A percentile compares a stretch with the other conserved stretches of the same genome.
These are phyloP conservation scores for Stichopus horrens DNA, from an alignment of 53 echinoderm and acorn worm species.

Conservation along the genomic window DNA sequence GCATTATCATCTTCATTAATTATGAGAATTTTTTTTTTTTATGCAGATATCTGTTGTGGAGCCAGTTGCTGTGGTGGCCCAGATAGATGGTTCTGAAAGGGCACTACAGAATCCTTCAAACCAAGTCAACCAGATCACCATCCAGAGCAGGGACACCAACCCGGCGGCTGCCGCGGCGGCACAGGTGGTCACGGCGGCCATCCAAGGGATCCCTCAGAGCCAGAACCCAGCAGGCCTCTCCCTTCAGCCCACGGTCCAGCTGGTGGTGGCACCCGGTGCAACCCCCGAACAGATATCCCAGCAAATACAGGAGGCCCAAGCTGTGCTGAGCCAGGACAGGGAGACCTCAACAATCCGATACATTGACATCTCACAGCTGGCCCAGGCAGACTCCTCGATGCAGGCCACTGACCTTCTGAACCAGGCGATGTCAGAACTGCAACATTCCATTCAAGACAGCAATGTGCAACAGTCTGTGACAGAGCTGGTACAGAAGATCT, in stretches of 20 bases:
- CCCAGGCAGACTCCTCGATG: constrained; percentile 74
- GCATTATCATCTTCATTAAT: too few relatives aligned
- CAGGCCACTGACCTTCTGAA: constrained; percentile 92
- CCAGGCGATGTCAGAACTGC: constrained; percentile 96
- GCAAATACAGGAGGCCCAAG: constrained; percentile 47
- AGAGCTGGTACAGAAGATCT: constrained; percentile 84
- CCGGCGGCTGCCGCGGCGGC: constrained; percentile 50
- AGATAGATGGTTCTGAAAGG: constrained; percentile 68
- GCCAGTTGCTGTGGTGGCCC: constrained; percentile 77
- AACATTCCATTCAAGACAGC: constrained; percentile 81
- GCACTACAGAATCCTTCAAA: constrained; percentile 62
- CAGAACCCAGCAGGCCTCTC: constrained; percentile 33
- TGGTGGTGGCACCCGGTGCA: constrained; percentile 53
- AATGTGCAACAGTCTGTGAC: constrained; percentile 56
- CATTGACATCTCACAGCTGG: constrained; percentile 71
- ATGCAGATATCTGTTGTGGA: constrained; percentile 41
- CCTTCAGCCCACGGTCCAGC: constrained; percentile 52
- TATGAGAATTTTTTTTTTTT: neutral
- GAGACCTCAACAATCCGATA: constrained; percentile 61
- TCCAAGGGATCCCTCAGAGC: constrained; percentile 54
- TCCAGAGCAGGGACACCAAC: constrained; percentile 58
- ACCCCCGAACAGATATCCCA: constrained; percentile 31
- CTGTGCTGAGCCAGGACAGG: constrained; percentile 37
- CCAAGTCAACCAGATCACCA: constrained; percentile 55
- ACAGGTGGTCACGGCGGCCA: constrained; percentile 48